Evolutionary conservation across 1,140 invertebrate species (phyloP), one percentile per base, ranked within the genome.

Genomic region (Polypedilum vanderplanki): DNA sequence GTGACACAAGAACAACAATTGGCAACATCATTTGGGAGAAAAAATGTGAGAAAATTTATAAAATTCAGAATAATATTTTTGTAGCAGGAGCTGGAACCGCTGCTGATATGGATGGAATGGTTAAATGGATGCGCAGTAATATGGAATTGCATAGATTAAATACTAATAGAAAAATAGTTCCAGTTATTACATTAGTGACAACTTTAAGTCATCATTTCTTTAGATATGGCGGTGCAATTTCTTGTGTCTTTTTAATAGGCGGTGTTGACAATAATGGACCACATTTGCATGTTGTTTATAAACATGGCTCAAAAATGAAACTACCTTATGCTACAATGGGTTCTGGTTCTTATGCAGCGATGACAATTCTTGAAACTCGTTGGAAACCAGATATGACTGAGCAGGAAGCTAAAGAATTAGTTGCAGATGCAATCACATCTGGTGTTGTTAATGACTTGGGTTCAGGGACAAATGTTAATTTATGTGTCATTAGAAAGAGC

Each of bases 301-400:
- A 22, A 70, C n/a, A 70, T 18, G 65, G 65, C 5, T 20, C 65
- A 22, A 22, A n/a, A 8, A 22, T 20, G 17, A 18, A 10, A 8
- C 9, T 70, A 12, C 20, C 65, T 18, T 70, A 70, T 70, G 65
- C 65, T 3, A 70, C 65, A 70, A 18, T 70, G 17, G 65, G 65
- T 4, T 70, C 65, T 10, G 65, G 65, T 18, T 9, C 8, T 0
- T 70, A 8, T 18, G 18, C 9, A 9, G 65, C 65, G 1, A 70
- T 70, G 65, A 20, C 65, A 18, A 12, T 70, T 18, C 3, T 70
- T 70, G 65, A 70, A 22, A 18, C 65, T 0, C 15, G 65, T 10
- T 70, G 65, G 65, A 70, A 22, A 70, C 65, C 65, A 9, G 65
- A 70, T 8, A 22, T 70, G 17, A 18, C 15, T 10, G 65, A 70